Conservation (phyloP, 2,888 invertebrate genomes). For the Thymelicus acteon region DNA sequence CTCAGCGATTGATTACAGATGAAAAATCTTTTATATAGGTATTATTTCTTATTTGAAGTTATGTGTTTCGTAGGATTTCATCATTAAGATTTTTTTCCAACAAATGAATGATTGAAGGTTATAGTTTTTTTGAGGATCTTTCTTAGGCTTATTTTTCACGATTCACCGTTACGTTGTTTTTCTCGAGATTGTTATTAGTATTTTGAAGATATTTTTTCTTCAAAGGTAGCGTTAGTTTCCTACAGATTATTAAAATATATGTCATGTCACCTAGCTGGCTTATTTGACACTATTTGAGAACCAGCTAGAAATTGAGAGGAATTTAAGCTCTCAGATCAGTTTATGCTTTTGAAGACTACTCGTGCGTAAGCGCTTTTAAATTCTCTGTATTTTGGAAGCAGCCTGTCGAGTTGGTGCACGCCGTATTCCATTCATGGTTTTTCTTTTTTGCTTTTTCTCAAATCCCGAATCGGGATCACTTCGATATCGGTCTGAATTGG, state of each 20-base stretch:
- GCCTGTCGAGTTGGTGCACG: neutral
- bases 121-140: no score
- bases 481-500: slow-evolving; percentile 9
- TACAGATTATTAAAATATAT: neutral
- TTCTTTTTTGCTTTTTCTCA: slow-evolving; percentile 15
- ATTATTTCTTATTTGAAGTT: no score
- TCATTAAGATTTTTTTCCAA: no score
- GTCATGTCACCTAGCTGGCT: neutral
- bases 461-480: slow-evolving; percentile 15
- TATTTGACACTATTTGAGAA: neutral
- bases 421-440: slow-evolving; percentile 14
- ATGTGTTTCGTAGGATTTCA: no score
- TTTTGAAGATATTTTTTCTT: no score
- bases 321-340: slow-evolving; percentile 4
- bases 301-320: neutral
- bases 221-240: neutral
- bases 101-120: no score
- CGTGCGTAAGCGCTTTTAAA: neutral
- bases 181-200: no score
- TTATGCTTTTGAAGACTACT: slow-evolving; percentile 5
- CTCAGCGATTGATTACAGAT: no score
- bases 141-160: no score
- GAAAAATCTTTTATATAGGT: no score
- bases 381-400: slow-evolving; percentile 5
- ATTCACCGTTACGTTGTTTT: no score